Conservation (phyloP, 2,888 invertebrate species). For the Spodoptera littoralis region DNA sequence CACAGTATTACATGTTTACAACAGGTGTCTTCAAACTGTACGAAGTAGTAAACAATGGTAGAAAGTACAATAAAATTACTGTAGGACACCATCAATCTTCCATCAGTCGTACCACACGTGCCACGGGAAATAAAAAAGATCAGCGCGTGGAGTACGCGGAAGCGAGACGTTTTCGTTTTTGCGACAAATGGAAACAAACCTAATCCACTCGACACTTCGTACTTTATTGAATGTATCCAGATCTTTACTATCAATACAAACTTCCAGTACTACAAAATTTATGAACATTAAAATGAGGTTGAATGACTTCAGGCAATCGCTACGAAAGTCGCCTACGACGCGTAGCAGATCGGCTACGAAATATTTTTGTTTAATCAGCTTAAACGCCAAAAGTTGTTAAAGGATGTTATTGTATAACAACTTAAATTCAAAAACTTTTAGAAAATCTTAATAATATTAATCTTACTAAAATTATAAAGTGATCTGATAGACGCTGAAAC, state of each 20-base stretch:
- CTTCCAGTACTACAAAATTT: too few species aligned
- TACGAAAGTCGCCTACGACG: conserved; percentile 16
- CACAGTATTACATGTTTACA: conserved; percentile 10
- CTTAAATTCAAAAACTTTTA: background rate
- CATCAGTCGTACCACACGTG: conserved; percentile 31
- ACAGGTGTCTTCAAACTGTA: background rate
- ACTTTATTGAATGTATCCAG: conserved; percentile 14
- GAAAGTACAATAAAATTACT: conserved; percentile 29
- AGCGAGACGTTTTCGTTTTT: conserved; percentile 21
- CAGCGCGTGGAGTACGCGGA: conserved; percentile 21
- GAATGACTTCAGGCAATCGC: background rate
- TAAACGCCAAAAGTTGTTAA: conserved; percentile 1
- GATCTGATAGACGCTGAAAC: too few species aligned
- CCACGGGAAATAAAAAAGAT: conserved; percentile 38
- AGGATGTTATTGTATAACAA: background rate
- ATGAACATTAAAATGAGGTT: background rate
- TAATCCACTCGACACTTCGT: conserved; percentile 14
- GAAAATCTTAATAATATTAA: too few species aligned
- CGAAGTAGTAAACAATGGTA: conserved; percentile 3
- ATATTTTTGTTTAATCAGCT: conserved; percentile 2
- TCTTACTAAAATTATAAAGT: too few species aligned
- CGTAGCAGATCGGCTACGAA: conserved; percentile 24
- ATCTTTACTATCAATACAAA: conserved; percentile 14
- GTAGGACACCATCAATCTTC: conserved; percentile 47
- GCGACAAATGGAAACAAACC: conserved; percentile 5